Percentiles rank a stretch among this genome's conserved stretches.
Evolutionary conservation across 2,888 invertebrate genomes (phyloP).

Genomic region (Coelogynopora nodosa): DNA sequence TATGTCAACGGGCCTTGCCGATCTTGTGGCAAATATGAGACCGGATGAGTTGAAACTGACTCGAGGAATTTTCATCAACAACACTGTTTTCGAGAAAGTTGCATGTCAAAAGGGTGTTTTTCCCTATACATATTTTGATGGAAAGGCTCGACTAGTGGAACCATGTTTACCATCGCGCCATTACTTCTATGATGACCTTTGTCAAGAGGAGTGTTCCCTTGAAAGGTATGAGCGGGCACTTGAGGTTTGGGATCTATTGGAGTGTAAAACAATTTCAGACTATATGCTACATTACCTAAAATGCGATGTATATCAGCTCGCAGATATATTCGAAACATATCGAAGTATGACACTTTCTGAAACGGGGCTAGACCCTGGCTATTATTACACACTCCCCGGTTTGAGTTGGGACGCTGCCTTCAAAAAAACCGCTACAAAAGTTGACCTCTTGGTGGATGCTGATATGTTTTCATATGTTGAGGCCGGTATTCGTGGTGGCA

Average conservation of each 20-base stretch:
- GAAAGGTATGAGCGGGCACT: neutral
- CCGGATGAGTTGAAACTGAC: neutral
- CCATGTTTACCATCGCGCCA: neutral
- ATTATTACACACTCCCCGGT: neutral
- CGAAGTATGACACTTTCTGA: neutral
- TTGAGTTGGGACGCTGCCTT: neutral
- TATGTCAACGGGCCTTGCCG: neutral
- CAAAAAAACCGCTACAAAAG: neutral
- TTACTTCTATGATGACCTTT: neutral
- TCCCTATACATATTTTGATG: neutral
- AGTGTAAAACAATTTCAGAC: neutral
- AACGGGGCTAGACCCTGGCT: neutral
- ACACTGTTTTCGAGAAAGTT: neutral
- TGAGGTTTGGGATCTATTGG: neutral
- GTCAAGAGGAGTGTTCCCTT: neutral
- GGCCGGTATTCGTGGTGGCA: neutral
- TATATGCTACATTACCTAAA: neutral
- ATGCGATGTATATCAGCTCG: neutral
- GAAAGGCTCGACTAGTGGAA: neutral
- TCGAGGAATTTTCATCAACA: neutral
- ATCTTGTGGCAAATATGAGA: neutral
- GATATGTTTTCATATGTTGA: neutral
- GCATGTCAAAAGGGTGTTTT: neutral
- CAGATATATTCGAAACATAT: neutral
- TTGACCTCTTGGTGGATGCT: neutral